Evolutionary conservation across 2,113 vertebrate species (phyloP), one percentile per base, ranked within the genome.

Genomic region (Sigmodon hispidus): DNA sequence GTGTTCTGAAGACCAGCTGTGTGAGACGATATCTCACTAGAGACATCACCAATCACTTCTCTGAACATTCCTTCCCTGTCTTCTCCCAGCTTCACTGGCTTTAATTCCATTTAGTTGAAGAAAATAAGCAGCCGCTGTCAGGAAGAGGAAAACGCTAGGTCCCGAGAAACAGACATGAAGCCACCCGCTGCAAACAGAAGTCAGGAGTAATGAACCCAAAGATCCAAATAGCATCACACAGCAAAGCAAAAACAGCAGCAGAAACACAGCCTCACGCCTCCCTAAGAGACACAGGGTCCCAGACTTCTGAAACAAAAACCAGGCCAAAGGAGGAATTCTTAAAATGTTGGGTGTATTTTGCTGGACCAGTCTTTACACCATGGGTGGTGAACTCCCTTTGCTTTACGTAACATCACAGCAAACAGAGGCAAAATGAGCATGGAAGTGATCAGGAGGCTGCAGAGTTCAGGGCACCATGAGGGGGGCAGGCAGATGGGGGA

Each of bases 1-100:
- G 63, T 29, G 3, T 75, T 80, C 77, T 17, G 72, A 86, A 91
- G 61, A 50, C 52, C 22, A 13, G 59, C 70, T 85, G 72, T 0
- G 0, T 8, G 94, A 76, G 57, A 52, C 13, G 76, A 7, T 7
- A 87, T n/a, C 24, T 59, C 76, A 31, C 4, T 36, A 63, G 31
- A 63, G 2, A 22, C 5, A 77, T 5, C 7, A 7, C 29, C 40
- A 65, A 36, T 22, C 1, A 77, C 15, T 19, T 52, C n/a, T 65
- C 61, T 13, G 65, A 50, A 88, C 61, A 31, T 24, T 73, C 72
- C 70, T 80, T 22, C 83, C 72, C 43, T 43, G 19, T 63, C 61
- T n/a, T 70, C 72, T 89, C 89, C 50, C 76, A 89, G 70, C 21
- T n/a, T 72, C 52, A 59, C 22, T 83, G 77, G 31, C 29, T 91